Base-by-base conservation (phyloP, 1,140 invertebrate species). In the Drosophila bipectinata region DNA sequence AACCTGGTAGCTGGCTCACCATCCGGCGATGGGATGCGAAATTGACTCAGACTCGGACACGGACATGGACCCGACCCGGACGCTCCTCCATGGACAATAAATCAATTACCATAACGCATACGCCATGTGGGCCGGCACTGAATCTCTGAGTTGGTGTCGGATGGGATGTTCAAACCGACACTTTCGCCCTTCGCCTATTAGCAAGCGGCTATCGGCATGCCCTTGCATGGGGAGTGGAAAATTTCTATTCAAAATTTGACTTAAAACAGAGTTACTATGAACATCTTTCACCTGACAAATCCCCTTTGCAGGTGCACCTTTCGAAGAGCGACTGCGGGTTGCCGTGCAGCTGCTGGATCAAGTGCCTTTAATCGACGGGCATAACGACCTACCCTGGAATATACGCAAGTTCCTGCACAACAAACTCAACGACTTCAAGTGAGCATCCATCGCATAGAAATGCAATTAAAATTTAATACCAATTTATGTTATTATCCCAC, bases 381-480 rank as follows among this genome's bases (percentile, higher is more conserved):
- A 98, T 93, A 98, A 98, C 92, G 97, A 98, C 89, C 92, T 98
- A 64, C 96, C 97, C 0, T 98, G 96, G 95, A 97, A 97, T 92
- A 97, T 97, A 90, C 93, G 96, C 75, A 96, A 96, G 91, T 96
- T 96, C 91, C 93, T 97, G 74, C 95, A 97, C 91, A 98, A 98
- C 92, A 95, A 96, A 91, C 94, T 98, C 54, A 95, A 96, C 80
- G 94, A 95, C 81, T 96, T 97, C 85, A 95, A 96, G 92, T 96
- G 82, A 91, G 88, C 71, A 66, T 18, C 44, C 18, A 34, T 28
- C 37, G 44, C 55, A 45, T 49, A 41, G 58, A 67, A 72, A 68
- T 77, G 62, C 69, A 71, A 87, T 81, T 87, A 81, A 71, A 67
- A 53, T 73, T 67, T 73, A 58, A 79, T 71, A 66, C 52, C 30